Evolutionary conservation across 2,797 vertebrate genomes (phyloP).

Genomic region (Arrhamphus sclerolepis): DNA sequence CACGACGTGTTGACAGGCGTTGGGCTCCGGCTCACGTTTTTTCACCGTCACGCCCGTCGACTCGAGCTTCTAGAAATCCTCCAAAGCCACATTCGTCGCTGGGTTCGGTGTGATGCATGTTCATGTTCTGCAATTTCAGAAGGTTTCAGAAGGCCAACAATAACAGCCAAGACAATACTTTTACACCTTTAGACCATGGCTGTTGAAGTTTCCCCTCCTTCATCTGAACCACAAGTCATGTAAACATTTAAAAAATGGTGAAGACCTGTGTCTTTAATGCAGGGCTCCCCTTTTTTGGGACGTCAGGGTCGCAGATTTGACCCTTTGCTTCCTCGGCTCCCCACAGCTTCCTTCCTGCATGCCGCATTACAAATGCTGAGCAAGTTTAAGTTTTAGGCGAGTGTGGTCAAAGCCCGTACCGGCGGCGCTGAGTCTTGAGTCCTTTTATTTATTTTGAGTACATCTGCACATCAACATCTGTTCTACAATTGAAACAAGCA

Average conservation of each 20-base stretch:
- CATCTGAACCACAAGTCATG: background rate
- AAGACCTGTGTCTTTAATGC: conserved; percentile 24
- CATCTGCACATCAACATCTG: too few relatives aligned
- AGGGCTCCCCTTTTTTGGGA: conserved; percentile 26
- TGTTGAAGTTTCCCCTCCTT: too few relatives aligned
- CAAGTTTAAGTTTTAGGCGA: conserved; percentile 46
- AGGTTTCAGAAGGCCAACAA: too few relatives aligned
- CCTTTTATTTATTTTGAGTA: too few relatives aligned
- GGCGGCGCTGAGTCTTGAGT: too few relatives aligned
- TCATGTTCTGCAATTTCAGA: too few relatives aligned
- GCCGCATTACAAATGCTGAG: conserved; percentile 53
- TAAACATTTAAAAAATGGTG: conserved; percentile 4
- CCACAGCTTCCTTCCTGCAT: conserved; percentile 69
- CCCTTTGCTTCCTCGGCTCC: conserved; percentile 60
- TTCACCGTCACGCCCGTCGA: background rate
- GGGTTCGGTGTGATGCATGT: background rate
- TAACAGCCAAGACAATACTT: too few relatives aligned
- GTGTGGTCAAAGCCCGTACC: too few relatives aligned
- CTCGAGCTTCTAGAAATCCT: background rate
- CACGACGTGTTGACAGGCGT: conserved; percentile 30
- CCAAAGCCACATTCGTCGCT: accelerated
- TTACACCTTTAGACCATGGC: too few relatives aligned
- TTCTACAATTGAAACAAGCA: too few relatives aligned
- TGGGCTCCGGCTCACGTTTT: conserved; percentile 6
- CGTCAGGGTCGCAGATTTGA: conserved; percentile 46